phyloP scores from a whole-genome alignment of 2,888 invertebrate genomes.

The Dendrolimus pini region DNA sequence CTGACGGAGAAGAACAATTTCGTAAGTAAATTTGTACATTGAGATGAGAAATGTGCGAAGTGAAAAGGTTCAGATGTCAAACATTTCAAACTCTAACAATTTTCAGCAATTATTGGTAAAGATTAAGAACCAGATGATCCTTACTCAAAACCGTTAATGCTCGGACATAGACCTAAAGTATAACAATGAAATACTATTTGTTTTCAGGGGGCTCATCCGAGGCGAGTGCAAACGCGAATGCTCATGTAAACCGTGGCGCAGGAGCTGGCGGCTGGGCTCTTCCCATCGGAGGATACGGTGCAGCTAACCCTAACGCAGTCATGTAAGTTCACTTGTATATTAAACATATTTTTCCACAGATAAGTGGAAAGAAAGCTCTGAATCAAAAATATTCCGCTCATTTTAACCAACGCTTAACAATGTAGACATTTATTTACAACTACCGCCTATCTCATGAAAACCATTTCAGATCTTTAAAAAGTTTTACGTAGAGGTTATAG shows the following conservation, averaged over 20 bases:
- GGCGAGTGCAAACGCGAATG: constrained; percentile 29
- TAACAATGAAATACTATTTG: constrained; percentile 1
- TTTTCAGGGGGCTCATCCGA: constrained; percentile 30
- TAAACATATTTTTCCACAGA: neutral
- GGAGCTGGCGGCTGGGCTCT: constrained; percentile 31
- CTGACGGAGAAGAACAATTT: too few species aligned
- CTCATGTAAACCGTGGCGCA: constrained; percentile 15
- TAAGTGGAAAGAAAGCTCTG: neutral
- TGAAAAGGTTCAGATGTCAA: too few species aligned
- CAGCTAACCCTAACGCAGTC: constrained; percentile 28
- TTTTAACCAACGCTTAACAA: too few species aligned
- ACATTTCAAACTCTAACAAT: too few species aligned
- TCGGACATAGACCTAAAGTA: constrained; percentile 2
- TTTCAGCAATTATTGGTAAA: too few species aligned
- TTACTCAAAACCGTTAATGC: constrained; percentile 7
- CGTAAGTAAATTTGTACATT: too few species aligned
- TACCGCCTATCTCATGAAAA: too few species aligned
- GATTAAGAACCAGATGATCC: too few species aligned
- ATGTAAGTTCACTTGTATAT: constrained; percentile 12
- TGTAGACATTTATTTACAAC: too few species aligned
- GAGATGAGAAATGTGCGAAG: too few species aligned
- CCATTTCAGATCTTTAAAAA: too few species aligned
- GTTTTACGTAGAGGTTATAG: too few species aligned
- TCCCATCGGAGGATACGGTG: constrained; percentile 29
- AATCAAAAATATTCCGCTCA: neutral